Evolutionary conservation across 2,113 vertebrate species (phyloP).

Genomic region (Elachura formosa): DNA sequence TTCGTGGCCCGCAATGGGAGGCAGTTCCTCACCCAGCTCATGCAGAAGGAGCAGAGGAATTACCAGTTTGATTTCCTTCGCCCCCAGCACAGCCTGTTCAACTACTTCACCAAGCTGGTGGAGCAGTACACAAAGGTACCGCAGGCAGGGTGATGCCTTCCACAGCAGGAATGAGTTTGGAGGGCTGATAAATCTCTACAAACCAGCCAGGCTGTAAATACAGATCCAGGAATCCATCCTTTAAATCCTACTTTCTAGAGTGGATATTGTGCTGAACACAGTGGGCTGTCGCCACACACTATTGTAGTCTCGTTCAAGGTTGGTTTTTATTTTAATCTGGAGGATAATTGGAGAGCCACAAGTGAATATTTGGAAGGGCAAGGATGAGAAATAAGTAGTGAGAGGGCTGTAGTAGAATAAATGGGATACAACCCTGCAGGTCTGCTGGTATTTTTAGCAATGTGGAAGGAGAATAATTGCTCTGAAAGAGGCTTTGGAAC

Average conservation of each 20-base stretch:
- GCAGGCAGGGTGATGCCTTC: neutral
- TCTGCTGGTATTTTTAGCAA: neutral
- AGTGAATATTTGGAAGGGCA: neutral
- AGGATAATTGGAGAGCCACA: neutral
- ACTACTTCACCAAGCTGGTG: conserved; percentile 98
- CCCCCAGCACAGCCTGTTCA: conserved; percentile 97
- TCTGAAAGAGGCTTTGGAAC: neutral
- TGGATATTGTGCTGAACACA: accelerated
- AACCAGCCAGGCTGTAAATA: neutral
- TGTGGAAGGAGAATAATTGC: neutral
- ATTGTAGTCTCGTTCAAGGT: neutral
- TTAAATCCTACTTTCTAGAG: neutral
- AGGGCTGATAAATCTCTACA: neutral
- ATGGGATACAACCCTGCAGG: accelerated
- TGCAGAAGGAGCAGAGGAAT: conserved; percentile 99
- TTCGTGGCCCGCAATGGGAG: conserved; percentile 96
- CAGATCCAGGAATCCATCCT: accelerated
- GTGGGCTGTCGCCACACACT: neutral
- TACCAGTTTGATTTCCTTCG: conserved; percentile 98
- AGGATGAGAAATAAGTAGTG: neutral
- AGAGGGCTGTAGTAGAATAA: neutral
- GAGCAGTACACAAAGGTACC: conserved; percentile 97
- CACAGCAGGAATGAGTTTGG: neutral
- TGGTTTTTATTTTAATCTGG: neutral
- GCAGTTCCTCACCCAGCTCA: conserved; percentile 96